Evolutionary conservation across 2,888 invertebrate species (phyloP).

Genomic region (Punctoribates punctum): DNA sequence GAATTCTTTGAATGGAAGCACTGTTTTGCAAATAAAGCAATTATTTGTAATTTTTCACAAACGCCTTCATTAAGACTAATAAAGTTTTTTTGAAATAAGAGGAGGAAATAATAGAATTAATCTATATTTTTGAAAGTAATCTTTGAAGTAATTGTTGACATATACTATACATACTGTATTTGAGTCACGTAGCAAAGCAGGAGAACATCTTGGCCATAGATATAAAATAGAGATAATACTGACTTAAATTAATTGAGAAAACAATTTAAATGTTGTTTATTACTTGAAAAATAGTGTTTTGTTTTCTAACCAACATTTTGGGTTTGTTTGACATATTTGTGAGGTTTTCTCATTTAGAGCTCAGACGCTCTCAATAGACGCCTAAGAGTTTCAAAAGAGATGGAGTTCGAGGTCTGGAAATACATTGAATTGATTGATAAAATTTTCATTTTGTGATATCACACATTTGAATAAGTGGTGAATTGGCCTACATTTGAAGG

Average conservation of each 20-base stretch:
- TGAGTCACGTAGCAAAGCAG: slow-evolving; percentile 8
- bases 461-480: slow-evolving; percentile 11
- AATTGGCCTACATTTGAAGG: slow-evolving; percentile 34
- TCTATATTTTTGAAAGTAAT: neutral
- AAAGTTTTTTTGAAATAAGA: slow-evolving; percentile 6
- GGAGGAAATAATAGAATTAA: neutral
- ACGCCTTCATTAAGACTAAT: slow-evolving; percentile 26
- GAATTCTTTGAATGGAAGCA: neutral
- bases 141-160: neutral
- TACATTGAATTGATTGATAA: no score
- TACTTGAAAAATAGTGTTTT: no score
- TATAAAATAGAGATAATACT: neutral
- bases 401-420: no score
- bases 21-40: slow-evolving; percentile 30
- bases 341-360: no score
- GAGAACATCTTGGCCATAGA: neutral
- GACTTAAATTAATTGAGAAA: neutral
- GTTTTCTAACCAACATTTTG: no score
- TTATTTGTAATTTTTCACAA: neutral
- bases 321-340: no score
- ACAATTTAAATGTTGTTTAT: no score
- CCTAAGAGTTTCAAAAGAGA: no score
- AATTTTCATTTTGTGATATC: neutral
- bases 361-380: no score
- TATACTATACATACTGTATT: neutral